phyloP scores from a whole-genome alignment of 2,888 invertebrate species.

The Lasioglossum villosulum region DNA sequence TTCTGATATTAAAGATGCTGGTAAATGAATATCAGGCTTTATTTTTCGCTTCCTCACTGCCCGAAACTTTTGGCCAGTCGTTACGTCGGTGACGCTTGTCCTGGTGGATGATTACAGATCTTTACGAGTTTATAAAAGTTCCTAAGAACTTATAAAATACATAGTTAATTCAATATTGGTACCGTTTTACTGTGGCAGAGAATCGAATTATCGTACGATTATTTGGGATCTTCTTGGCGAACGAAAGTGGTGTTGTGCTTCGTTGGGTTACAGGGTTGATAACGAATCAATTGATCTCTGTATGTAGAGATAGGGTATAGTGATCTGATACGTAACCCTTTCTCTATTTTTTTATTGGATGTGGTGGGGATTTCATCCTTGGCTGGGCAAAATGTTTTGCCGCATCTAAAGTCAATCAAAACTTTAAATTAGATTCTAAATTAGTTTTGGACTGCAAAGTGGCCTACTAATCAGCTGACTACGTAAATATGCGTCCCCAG shows the following conservation, averaged over 20 bases:
- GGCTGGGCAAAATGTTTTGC: not conserved
- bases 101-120: not conserved
- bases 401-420: slow-evolving; percentile 1
- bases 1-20: not conserved
- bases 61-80: not conserved
- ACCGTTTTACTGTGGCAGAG: not conserved
- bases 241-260: not conserved
- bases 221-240: not conserved
- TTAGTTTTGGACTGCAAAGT: slow-evolving; percentile 12
- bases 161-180: not conserved
- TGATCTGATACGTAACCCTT: not conserved
- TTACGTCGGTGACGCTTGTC: not conserved
- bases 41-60: not conserved
- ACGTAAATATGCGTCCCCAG: slow-evolving; percentile 2
- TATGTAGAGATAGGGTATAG: not conserved
- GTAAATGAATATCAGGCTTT: not conserved
- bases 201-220: not conserved
- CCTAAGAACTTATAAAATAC: not conserved
- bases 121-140: not conserved
- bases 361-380: not conserved
- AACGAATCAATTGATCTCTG: not conserved
- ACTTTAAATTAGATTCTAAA: not conserved
- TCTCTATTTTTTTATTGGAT: not conserved
- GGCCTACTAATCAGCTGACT: slow-evolving; percentile 6
- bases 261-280: no score